phyloP scores from a whole-genome alignment of 2,113 vertebrate genomes.

The Craseonycteris thonglongyai region DNA sequence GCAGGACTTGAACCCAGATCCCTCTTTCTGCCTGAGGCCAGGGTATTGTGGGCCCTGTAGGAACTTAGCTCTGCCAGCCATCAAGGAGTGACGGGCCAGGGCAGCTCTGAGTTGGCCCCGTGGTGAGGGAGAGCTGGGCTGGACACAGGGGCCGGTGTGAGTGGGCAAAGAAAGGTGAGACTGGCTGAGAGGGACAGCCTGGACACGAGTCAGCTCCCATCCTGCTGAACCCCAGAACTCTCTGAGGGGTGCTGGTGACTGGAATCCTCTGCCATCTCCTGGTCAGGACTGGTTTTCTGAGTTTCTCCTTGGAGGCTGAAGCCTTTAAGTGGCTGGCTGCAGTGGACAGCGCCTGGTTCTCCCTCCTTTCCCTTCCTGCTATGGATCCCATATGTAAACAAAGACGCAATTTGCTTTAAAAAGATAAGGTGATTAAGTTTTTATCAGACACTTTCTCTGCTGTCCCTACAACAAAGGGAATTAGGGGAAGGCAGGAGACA shows the following conservation, averaged over 20 bases:
- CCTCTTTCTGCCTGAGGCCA: background rate
- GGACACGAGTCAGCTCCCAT: background rate
- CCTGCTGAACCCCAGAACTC: background rate
- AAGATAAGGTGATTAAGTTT: conserved; percentile 88
- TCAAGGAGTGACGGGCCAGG: background rate
- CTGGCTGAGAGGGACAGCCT: background rate
- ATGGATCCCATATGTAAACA: conserved; percentile 80
- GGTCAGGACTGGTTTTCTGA: background rate
- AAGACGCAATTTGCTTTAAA: conserved; percentile 87
- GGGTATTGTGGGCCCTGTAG: background rate
- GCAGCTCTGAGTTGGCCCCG: accelerated
- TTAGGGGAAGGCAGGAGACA: conserved; percentile 70
- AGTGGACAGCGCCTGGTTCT: conserved; percentile 22
- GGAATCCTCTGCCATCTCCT: background rate
- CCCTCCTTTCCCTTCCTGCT: conserved; percentile 75
- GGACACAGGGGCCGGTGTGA: background rate
- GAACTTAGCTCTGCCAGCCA: too few species aligned
- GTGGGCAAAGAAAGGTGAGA: background rate
- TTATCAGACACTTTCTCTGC: conserved; percentile 80
- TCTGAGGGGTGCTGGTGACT: background rate
- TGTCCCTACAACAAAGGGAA: conserved; percentile 84
- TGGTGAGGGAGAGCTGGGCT: background rate
- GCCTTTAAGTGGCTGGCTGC: conserved; percentile 69
- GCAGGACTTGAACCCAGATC: background rate
- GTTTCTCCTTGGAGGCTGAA: conserved; percentile 61